These are phyloP conservation scores for Hystrix cristata DNA, from an alignment of 2,113 vertebrate species.

Conservation along the genomic window DNA sequence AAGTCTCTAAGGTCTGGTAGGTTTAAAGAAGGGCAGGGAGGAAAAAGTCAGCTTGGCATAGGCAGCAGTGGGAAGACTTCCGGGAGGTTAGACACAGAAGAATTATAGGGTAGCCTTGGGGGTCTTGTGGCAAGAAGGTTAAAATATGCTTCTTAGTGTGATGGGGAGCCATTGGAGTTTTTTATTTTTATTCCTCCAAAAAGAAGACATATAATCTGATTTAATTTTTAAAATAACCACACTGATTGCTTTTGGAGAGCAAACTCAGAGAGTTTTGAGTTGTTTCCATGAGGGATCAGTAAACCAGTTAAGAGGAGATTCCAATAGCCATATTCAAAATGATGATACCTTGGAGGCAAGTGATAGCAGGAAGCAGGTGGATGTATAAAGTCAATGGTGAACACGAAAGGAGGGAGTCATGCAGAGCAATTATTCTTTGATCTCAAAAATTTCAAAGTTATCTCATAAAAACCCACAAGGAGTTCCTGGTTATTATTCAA, in stretches of 20 bases:
- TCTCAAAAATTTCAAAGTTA: background rate
- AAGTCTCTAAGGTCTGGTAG: background rate
- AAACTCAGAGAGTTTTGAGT: background rate
- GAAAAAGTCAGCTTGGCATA: background rate
- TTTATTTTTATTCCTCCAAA: background rate
- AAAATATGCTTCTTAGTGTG: background rate
- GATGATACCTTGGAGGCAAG: background rate
- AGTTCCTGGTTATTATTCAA: background rate
- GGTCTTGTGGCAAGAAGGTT: background rate
- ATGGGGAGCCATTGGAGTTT: background rate
- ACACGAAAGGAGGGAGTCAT: background rate
- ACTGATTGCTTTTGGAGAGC: background rate
- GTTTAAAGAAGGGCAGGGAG: background rate
- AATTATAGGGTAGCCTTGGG: background rate
- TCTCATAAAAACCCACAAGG: background rate
- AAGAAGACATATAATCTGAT: background rate
- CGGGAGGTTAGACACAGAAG: background rate
- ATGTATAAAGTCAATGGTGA: background rate
- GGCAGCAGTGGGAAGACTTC: too few species aligned
- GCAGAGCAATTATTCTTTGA: background rate
- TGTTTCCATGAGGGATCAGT: background rate
- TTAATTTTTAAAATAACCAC: constrained; percentile 31
- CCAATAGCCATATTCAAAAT: background rate
- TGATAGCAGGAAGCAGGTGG: background rate
- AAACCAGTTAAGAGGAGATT: background rate